Percentiles rank a stretch among this genome's conserved stretches.
Conservation (phyloP, 2,113 vertebrate genomes). For the Bombycilla garrulus region DNA sequence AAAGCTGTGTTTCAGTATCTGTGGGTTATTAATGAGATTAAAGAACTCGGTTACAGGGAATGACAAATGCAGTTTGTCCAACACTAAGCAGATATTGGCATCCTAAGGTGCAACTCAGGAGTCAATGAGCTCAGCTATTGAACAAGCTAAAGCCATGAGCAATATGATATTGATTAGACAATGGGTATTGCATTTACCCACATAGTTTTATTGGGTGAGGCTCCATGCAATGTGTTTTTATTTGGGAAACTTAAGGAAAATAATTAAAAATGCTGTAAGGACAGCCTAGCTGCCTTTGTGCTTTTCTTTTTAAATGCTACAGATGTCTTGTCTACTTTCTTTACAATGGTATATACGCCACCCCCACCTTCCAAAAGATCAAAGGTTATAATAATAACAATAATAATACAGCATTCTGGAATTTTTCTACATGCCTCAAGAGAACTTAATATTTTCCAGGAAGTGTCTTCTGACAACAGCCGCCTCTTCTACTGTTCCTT, state of each 20-base stretch:
- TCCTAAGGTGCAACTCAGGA: constrained; percentile 56
- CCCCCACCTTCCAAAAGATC: constrained; percentile 16
- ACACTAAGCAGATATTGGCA: constrained; percentile 72
- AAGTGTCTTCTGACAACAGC: constrained; percentile 14
- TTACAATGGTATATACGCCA: not conserved
- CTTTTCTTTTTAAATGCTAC: constrained; percentile 39
- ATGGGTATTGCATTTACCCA: constrained; percentile 67
- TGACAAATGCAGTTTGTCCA: constrained; percentile 67
- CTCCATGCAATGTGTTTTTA: constrained; percentile 47
- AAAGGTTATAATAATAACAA: constrained; percentile 31
- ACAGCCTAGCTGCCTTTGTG: not conserved
- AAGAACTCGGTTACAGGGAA: constrained; percentile 40
- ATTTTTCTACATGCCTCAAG: constrained; percentile 27
- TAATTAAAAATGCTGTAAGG: constrained; percentile 49
- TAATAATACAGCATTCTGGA: not conserved
- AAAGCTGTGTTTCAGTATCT: constrained; percentile 33
- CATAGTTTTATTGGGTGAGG: constrained; percentile 69
- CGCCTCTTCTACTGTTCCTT: not conserved
- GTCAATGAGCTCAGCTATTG: constrained; percentile 67
- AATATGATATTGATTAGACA: constrained; percentile 74
- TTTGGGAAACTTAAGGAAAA: constrained; percentile 51
- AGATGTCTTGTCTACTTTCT: constrained; percentile 37
- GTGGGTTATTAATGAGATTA: constrained; percentile 64
- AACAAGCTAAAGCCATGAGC: constrained; percentile 69
- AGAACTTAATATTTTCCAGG: constrained; percentile 41